Evolutionary conservation across 2,888 invertebrate species (phyloP).

Genomic region (Hyposoter didymator): DNA sequence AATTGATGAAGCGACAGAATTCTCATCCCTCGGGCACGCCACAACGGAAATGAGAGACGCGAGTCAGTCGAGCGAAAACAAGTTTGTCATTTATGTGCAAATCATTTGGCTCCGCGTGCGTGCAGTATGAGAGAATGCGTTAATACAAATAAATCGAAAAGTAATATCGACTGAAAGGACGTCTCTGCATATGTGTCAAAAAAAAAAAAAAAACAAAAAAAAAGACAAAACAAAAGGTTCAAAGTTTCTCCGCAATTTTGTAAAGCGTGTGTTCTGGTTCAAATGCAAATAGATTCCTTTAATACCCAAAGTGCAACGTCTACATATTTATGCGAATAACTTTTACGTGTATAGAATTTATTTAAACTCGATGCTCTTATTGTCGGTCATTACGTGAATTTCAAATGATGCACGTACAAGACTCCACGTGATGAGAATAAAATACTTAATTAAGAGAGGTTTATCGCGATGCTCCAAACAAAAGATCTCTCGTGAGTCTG

Average conservation of each 20-base stretch:
- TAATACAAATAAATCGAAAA: constrained; percentile 5
- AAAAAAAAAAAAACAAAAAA: constrained; percentile 26
- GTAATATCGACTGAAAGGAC: constrained; percentile 24
- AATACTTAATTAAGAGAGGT: constrained; percentile 30
- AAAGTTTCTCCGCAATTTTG: not conserved
- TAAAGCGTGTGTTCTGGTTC: constrained; percentile 11
- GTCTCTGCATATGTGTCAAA: constrained; percentile 16
- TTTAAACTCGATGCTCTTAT: not conserved
- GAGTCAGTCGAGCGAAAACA: constrained; percentile 31
- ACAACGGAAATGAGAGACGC: constrained; percentile 25
- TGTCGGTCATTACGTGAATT: constrained; percentile 25
- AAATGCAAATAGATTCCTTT: constrained; percentile 36
- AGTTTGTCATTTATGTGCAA: constrained; percentile 47
- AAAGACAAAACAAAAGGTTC: not conserved
- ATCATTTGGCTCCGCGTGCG: constrained; percentile 30
- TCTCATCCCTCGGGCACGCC: constrained; percentile 1
- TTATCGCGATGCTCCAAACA: constrained; percentile 19
- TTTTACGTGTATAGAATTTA: constrained; percentile 17
- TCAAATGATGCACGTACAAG: constrained; percentile 38
- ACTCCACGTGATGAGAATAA: constrained; percentile 27
- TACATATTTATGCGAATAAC: constrained; percentile 7
- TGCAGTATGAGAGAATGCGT: constrained; percentile 25
- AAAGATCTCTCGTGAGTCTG: not conserved
- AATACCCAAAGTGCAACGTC: not conserved
- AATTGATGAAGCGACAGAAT: constrained; percentile 36